Conservation (phyloP, 2,113 vertebrate species). For the Isichthys henryi region DNA sequence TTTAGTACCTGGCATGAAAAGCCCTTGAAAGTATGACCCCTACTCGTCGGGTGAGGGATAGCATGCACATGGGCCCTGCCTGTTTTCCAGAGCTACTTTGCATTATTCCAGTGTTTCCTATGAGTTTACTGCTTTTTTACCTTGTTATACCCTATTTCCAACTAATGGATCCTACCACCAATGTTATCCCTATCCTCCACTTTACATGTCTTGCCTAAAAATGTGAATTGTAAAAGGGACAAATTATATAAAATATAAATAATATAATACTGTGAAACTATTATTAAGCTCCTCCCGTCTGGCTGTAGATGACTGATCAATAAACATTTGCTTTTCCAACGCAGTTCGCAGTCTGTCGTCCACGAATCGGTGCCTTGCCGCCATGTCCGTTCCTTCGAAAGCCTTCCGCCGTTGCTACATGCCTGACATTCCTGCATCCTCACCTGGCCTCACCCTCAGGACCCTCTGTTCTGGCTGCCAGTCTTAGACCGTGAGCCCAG, state of each 20-base stretch:
- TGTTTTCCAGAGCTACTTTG: not conserved
- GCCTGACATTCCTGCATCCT: not conserved
- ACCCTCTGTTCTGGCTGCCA: not conserved
- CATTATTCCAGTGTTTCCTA: not conserved
- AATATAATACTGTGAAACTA: no score
- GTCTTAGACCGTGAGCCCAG: not conserved
- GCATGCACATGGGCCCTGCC: not conserved
- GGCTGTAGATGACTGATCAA: not conserved
- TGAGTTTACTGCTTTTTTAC: not conserved
- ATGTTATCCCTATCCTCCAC: not conserved
- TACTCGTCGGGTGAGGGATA: not conserved
- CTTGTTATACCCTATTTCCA: not conserved
- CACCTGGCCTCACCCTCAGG: not conserved
- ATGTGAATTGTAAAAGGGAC: not conserved
- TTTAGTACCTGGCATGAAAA: not conserved
- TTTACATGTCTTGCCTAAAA: not conserved
- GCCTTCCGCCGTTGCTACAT: not conserved
- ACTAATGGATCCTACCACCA: not conserved
- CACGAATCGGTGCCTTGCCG: not conserved
- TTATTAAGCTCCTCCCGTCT: no score
- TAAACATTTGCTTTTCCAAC: not conserved
- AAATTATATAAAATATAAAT: not conserved
- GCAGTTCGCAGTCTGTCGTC: not conserved
- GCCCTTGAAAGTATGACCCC: not conserved
- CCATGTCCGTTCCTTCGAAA: not conserved